phyloP scores from a whole-genome alignment of 1,140 invertebrate genomes.

The Tetranychus cinnabarinus region DNA sequence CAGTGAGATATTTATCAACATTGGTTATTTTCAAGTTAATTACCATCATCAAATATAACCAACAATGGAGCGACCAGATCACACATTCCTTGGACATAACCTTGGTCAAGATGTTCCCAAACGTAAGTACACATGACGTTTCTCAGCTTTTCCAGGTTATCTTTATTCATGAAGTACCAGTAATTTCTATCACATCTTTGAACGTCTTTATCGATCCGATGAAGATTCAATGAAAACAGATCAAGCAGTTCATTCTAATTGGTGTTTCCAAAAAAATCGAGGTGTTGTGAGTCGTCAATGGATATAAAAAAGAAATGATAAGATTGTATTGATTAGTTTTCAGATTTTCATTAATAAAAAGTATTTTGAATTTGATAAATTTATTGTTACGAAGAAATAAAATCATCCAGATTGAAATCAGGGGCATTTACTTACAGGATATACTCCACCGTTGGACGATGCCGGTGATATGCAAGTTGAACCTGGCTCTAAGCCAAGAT shows the following conservation, averaged over 20 bases:
- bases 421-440: conserved; percentile 35
- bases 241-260: conserved; percentile 33
- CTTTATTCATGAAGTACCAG: conserved; percentile 53
- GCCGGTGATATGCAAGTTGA: conserved; percentile 47
- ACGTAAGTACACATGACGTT: conserved; percentile 95
- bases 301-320: background rate
- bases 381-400: background rate
- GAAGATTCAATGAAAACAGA: conserved; percentile 63
- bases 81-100: conserved; percentile 82
- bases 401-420: background rate
- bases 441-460: conserved; percentile 61
- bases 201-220: conserved; percentile 88
- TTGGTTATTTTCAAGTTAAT: background rate
- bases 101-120: conserved; percentile 74
- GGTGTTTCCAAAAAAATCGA: background rate
- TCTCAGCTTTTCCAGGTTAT: conserved; percentile 74
- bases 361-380: background rate
- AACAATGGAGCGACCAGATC: conserved; percentile 75
- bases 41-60: conserved; percentile 64
- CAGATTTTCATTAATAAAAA: background rate
- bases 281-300: no score
- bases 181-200: conserved; percentile 81
- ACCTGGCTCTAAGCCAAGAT: conserved; percentile 8
- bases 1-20: background rate
- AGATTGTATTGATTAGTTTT: no score